Evolutionary conservation across 2,888 invertebrate genomes (phyloP).

Genomic region (Agrochola circellaris): DNA sequence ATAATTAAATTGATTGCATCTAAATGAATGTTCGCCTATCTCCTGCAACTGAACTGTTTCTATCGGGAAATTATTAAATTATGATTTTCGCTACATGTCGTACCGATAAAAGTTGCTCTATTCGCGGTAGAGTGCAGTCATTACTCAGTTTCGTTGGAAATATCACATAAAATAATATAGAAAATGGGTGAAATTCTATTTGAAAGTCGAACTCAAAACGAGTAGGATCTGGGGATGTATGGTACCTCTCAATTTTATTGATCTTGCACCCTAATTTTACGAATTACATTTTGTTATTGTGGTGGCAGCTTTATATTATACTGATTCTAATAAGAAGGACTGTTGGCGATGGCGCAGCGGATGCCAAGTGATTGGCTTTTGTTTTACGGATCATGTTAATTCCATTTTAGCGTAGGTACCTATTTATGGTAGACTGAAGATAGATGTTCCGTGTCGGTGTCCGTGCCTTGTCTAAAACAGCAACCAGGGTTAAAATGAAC

Average conservation of each 20-base stretch:
- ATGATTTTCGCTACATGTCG: constrained; percentile 30
- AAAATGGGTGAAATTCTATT: constrained; percentile 54
- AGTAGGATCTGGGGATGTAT: constrained; percentile 38
- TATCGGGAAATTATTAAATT: constrained; percentile 33
- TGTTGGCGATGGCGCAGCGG: not conserved
- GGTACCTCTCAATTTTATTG: not conserved
- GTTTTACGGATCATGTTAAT: not conserved
- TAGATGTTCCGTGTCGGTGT: not conserved
- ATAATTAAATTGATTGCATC: not conserved
- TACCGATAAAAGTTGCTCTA: constrained; percentile 42
- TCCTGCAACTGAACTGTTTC: constrained; percentile 38
- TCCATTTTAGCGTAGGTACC: not conserved
- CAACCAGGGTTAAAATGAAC: not conserved
- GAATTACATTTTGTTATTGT: not conserved
- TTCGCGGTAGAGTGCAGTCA: constrained; percentile 41
- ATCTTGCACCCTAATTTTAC: not conserved
- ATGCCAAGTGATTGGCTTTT: not conserved
- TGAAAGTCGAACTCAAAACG: constrained; percentile 35
- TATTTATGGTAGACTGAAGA: not conserved
- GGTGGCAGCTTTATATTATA: not conserved
- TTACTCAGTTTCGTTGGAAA: constrained; percentile 62
- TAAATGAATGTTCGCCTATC: constrained; percentile 23
- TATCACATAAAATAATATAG: constrained; percentile 41
- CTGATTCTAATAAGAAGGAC: too few species aligned
- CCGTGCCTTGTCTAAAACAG: too few species aligned